A percentile compares a stretch with the other conserved stretches of the same genome.
phyloP scores from a whole-genome alignment of 2,113 vertebrate genomes.

The Pagrus major region DNA sequence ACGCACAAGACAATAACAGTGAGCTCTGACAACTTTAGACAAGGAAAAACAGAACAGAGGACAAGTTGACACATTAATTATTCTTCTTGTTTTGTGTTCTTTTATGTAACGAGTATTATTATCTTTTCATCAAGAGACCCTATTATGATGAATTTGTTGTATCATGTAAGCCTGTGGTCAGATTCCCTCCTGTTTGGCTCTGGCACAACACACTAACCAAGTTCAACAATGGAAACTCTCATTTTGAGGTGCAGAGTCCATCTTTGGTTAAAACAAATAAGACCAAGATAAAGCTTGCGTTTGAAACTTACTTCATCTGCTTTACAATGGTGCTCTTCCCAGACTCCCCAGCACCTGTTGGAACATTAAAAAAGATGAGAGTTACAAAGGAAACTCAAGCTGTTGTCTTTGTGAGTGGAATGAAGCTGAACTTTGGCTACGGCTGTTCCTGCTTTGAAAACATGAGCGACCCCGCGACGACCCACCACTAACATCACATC shows the following conservation, averaged over 20 bases:
- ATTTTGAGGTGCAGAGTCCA: not conserved
- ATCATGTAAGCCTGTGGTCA: not conserved
- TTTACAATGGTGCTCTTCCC: conserved; percentile 99
- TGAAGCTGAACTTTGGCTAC: conserved; percentile 16
- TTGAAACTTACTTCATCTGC: conserved; percentile 96
- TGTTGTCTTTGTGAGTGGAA: not conserved
- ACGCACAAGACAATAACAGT: not conserved
- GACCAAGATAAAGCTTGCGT: not conserved
- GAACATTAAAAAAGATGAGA: conserved; percentile 66
- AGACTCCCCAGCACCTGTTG: conserved; percentile 94
- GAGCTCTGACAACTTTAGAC: not conserved
- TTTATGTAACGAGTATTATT: not conserved
- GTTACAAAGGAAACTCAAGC: conserved; percentile 27
- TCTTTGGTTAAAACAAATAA: not conserved
- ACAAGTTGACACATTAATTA: not conserved
- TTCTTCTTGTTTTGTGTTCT: not conserved
- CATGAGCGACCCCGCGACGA: conserved; percentile 19
- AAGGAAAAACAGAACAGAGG: not conserved
- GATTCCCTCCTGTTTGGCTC: not conserved
- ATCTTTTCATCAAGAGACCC: not conserved
- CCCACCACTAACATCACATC: conserved; percentile 15
- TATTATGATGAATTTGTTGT: not conserved
- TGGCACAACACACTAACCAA: not conserved
- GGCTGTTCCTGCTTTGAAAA: conserved; percentile 29
- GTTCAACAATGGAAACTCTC: not conserved